Evolutionary conservation across 2,888 invertebrate species (phyloP).

Genomic region (Melipona beecheii): DNA sequence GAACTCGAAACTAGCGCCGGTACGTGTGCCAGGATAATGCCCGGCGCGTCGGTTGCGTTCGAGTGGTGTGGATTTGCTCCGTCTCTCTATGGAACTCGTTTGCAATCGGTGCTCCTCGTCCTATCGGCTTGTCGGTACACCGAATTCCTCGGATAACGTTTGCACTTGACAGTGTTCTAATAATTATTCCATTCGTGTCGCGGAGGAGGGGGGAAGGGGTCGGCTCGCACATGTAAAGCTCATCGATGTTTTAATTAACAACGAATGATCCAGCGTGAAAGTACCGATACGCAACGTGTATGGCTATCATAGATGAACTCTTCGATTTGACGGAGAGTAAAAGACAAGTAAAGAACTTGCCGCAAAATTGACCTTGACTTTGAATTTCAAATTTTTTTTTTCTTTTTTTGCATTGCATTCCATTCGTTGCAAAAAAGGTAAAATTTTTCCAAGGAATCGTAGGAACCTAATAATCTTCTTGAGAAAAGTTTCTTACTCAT

Average conservation of each 20-base stretch:
- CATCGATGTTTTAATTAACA: background rate
- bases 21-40: background rate
- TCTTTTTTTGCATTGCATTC: too few relatives aligned
- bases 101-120: background rate
- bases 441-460: too few relatives aligned
- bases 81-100: background rate
- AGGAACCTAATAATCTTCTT: too few relatives aligned
- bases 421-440: too few relatives aligned
- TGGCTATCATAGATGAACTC: too few relatives aligned
- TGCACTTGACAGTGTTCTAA: background rate
- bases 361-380: too few relatives aligned
- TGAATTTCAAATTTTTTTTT: too few relatives aligned
- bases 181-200: background rate
- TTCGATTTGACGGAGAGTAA: too few relatives aligned
- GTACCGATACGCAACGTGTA: background rate
- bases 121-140: background rate
- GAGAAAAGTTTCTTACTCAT: too few relatives aligned
- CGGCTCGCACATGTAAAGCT: too few relatives aligned
- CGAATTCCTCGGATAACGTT: background rate
- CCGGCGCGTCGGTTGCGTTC: background rate
- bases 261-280: background rate
- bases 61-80: background rate
- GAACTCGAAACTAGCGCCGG: background rate
- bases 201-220: background rate
- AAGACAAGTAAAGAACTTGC: too few relatives aligned